These are phyloP conservation scores for Heliothis subflexa DNA, from an alignment of 1,140 invertebrate genomes.

Conservation along the genomic window DNA sequence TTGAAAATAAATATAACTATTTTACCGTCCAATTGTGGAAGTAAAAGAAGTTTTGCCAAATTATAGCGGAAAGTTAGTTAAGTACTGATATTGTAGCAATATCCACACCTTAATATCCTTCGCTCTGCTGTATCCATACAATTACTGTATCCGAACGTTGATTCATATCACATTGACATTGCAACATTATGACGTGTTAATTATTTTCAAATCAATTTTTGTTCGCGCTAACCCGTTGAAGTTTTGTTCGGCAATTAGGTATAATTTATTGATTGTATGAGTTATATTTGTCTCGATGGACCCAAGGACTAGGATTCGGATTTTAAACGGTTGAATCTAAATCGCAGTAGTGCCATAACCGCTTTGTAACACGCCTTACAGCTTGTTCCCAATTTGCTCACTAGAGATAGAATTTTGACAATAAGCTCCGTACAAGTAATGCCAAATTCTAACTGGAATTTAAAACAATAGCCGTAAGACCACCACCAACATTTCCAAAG, in stretches of 20 bases:
- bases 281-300: too few species aligned
- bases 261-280: too few species aligned
- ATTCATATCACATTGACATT: neutral
- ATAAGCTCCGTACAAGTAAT: too few species aligned
- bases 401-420: too few species aligned
- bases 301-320: too few species aligned
- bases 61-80: neutral
- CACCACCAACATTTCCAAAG: neutral
- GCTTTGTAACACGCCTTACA: too few species aligned
- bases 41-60: neutral
- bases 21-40: neutral
- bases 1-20: too few species aligned
- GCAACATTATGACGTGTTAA: neutral
- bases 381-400: too few species aligned
- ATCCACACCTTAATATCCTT: constrained; percentile 4
- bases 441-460: too few species aligned
- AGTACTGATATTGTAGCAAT: neutral
- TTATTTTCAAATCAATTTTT: neutral
- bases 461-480: too few species aligned
- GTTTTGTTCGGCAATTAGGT: neutral
- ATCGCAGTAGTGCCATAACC: too few species aligned
- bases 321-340: too few species aligned
- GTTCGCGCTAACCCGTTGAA: neutral
- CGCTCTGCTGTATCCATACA: neutral
- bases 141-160: constrained; percentile 4